Percentiles rank a stretch among this genome's conserved stretches.
These are phyloP conservation scores for Odocoileus virginianus DNA, from an alignment of 2,113 vertebrate species.

Conservation along the genomic window DNA sequence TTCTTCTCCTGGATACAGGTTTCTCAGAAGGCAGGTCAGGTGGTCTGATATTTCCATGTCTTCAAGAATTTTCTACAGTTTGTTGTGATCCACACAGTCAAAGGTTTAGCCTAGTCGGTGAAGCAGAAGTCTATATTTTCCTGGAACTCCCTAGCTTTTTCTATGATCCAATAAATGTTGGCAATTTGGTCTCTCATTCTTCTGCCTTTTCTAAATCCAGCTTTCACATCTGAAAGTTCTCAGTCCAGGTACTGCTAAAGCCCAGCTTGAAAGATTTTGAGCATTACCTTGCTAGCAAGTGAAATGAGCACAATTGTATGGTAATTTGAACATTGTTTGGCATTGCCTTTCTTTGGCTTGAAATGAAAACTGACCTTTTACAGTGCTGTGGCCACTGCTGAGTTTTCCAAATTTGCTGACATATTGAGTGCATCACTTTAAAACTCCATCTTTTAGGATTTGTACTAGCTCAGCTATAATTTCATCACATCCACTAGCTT, in stretches of 20 bases:
- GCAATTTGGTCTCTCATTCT: not conserved
- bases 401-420: not conserved
- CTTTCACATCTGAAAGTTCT: not conserved
- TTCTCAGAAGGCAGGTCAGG: not conserved
- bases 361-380: not conserved
- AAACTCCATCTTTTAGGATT: not conserved
- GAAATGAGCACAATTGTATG: not conserved
- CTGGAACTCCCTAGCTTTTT: not conserved
- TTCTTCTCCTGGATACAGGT: not conserved
- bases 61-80: not conserved
- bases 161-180: not conserved
- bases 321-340: not conserved
- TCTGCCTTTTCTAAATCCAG: not conserved
- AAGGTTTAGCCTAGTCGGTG: not conserved
- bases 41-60: not conserved
- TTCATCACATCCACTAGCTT: not conserved
- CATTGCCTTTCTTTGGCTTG: not conserved
- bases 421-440: not conserved
- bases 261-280: not conserved
- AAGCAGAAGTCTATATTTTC: not conserved
- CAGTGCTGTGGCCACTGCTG: not conserved
- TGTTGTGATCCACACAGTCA: not conserved
- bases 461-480: not conserved
- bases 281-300: not conserved
- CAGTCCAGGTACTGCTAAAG: not conserved